phyloP scores from a whole-genome alignment of 2,113 vertebrate species.

The Boleophthalmus pectinirostris region DNA sequence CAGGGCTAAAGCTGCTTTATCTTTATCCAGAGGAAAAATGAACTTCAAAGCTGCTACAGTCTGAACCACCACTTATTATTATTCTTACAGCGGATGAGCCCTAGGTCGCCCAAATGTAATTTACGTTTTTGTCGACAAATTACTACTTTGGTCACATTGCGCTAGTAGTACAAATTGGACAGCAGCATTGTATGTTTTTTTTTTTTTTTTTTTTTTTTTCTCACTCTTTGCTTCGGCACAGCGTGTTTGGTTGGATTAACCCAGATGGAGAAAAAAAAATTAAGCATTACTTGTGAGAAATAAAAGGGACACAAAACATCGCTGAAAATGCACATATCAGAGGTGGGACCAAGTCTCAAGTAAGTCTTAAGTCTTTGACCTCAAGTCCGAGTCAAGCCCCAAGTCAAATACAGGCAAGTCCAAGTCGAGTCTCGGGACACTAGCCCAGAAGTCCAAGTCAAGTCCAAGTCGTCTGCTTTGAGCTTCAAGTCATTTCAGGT shows the following conservation, averaged over 20 bases:
- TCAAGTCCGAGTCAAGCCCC: too few relatives aligned
- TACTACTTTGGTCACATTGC: conserved; percentile 43
- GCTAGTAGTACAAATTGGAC: conserved; percentile 5
- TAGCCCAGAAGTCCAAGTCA: too few relatives aligned
- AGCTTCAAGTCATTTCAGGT: too few relatives aligned
- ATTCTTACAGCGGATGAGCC: conserved; percentile 52
- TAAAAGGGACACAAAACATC: conserved; percentile 5
- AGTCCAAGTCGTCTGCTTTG: too few relatives aligned
- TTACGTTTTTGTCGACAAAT: conserved; percentile 49
- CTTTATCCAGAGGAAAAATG: conserved; percentile 27
- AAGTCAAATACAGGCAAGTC: too few relatives aligned
- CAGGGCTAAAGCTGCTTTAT: conserved; percentile 6
- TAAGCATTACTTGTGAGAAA: conserved; percentile 14
- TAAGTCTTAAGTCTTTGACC: too few relatives aligned
- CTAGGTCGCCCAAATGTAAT: conserved; percentile 21
- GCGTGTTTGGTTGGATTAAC: conserved; percentile 27
- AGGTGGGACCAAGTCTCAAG: too few relatives aligned
- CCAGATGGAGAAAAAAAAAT: conserved; percentile 37
- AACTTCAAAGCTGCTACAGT: conserved; percentile 48
- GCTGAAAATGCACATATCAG: background rate
- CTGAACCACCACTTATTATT: conserved; percentile 30
- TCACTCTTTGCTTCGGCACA: conserved; percentile 14
- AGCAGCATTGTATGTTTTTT: conserved; percentile 19
- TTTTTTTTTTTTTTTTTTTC: background rate
- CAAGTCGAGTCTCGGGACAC: too few relatives aligned